Percentiles rank a stretch among this genome's conserved stretches.
Conservation (phyloP, 2,113 vertebrate genomes). For the Chaetops frenatus region DNA sequence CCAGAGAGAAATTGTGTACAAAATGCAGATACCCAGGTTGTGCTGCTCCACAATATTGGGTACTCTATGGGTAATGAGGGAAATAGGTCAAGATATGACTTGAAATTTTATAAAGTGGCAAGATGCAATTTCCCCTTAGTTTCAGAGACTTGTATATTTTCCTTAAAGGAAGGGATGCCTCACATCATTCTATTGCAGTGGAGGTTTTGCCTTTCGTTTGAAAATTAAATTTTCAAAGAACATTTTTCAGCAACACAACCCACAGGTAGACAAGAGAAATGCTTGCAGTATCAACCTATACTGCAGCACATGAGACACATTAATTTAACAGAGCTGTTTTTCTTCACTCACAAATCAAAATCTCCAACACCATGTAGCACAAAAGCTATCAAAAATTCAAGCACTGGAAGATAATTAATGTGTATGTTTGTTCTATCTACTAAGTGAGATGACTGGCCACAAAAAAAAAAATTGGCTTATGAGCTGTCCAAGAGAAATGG, state of each 20-base stretch:
- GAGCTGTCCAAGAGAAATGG: not conserved
- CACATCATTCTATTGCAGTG: fast-evolving
- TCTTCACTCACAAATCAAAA: not conserved
- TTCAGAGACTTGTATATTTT: not conserved
- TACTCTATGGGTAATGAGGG: not conserved
- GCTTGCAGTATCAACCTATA: not conserved
- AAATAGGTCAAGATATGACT: not conserved
- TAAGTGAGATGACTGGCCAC: not conserved
- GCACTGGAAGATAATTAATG: not conserved
- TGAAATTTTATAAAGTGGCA: not conserved
- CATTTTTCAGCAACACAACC: not conserved
- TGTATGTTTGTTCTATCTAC: not conserved
- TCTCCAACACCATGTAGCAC: not conserved
- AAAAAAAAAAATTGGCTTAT: not conserved
- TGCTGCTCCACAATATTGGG: not conserved
- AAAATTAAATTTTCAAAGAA: not conserved
- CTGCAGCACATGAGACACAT: not conserved
- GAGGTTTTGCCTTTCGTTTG: not conserved
- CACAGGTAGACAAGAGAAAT: not conserved
- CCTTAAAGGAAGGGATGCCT: not conserved
- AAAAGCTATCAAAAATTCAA: not conserved
- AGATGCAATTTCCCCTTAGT: not conserved
- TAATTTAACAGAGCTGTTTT: not conserved
- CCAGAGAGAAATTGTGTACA: not conserved
- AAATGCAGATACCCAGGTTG: not conserved